phyloP scores from a whole-genome alignment of 1,140 invertebrate species.

The Heliconius congener region DNA sequence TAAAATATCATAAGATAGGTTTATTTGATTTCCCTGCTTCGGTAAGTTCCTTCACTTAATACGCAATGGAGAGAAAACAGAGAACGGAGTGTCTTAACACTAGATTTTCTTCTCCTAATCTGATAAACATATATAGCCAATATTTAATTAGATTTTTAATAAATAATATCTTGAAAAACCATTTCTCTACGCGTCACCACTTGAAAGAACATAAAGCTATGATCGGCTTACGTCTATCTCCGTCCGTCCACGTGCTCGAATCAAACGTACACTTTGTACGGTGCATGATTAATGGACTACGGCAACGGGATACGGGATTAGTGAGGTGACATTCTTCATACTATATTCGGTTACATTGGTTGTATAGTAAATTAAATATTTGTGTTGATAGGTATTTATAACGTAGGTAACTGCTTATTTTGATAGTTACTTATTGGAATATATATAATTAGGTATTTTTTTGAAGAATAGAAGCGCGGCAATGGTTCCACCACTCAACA shows the following conservation, averaged over 20 bases:
- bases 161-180: background rate
- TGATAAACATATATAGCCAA: background rate
- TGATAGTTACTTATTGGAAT: too few relatives aligned
- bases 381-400: background rate
- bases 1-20: too few relatives aligned
- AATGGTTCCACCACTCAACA: too few relatives aligned
- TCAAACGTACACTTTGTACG: slow-evolving; percentile 44
- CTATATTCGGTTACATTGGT: slow-evolving; percentile 10
- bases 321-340: slow-evolving; percentile 36
- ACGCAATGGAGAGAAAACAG: too few relatives aligned
- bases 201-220: slow-evolving; percentile 40
- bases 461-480: too few relatives aligned
- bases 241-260: slow-evolving; percentile 61
- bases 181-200: slow-evolving; percentile 11
- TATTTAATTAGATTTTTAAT: too few relatives aligned
- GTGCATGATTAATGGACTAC: slow-evolving; percentile 36
- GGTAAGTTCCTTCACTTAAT: too few relatives aligned
- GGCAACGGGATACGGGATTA: slow-evolving; percentile 35
- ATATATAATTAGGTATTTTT: too few relatives aligned
- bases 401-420: too few relatives aligned
- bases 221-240: slow-evolving; percentile 63
- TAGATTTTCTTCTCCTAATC: background rate
- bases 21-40: too few relatives aligned
- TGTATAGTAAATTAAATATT: background rate
- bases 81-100: too few relatives aligned